Base-by-base conservation (phyloP, 2,113 vertebrate genomes). In the Phoxinus phoxinus region DNA sequence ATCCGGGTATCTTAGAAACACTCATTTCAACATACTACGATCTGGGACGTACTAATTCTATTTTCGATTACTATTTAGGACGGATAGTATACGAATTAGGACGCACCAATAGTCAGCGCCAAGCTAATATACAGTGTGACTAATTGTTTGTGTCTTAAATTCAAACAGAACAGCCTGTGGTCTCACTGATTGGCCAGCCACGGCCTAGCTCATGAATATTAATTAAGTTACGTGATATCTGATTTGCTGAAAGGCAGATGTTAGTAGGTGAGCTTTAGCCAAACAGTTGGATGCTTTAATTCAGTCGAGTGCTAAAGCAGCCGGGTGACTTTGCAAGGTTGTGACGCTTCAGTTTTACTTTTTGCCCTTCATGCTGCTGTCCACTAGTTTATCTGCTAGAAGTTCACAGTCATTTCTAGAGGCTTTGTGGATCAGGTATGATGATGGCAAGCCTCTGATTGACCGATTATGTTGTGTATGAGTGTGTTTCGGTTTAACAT, bases 231-330 rank as follows among this genome's bases (percentile, higher is more conserved):
- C 4, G 41, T 74, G 23, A 46, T 8, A 27, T 25, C 37, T 46
- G 71, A 27, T 74, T 74, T n/a, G 71, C 41, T 74, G 41, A 67
- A 32, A 67, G 27, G 63, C 27, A 67, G 63, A 30, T 15, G 63
- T 30, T 67, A 30, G 58, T 8, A 6, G 58, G 11, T 71, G 19
- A 41, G 67, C 21, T 41, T 35, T 71, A 21, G 21, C 32, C 35
- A 41, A 41, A 61, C 25, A 61, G 7, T 2, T 41, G 9, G 3
- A 61, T 4, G 65, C 19, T 71, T 71, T 73, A 25, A 25, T 73
- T 73, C 41, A 1, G 71, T 44, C 41, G 37, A 46, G 71, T 46
- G 41, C 71, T 41, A 48, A 74, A 46, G 71, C 71, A 74, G 41
- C 21, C 1, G 7, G 21, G 23, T 41, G 67, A 21, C 71, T 25